Percentiles rank a stretch among this genome's conserved stretches.
Evolutionary conservation across 2,888 invertebrate genomes (phyloP).

Genomic region (Crepidodera aurea): DNA sequence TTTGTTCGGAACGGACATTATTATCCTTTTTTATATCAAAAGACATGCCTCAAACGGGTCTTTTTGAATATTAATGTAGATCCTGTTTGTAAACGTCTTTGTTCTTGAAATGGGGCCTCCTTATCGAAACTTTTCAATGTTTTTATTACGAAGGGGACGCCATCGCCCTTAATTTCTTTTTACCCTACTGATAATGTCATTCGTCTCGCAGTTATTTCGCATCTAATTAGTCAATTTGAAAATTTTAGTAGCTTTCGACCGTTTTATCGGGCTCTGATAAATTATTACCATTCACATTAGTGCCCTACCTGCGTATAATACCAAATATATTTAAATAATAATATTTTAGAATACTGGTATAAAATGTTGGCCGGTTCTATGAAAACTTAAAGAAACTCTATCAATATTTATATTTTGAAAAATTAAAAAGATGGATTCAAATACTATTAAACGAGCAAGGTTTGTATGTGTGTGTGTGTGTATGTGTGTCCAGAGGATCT

Average conservation of each 20-base stretch:
- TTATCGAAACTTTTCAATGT: constrained; percentile 58
- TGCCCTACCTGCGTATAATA: not conserved
- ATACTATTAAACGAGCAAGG: too few relatives aligned
- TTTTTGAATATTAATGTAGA: constrained; percentile 58
- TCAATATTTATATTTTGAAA: too few relatives aligned
- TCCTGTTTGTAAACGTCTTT: constrained; percentile 58
- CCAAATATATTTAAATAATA: too few relatives aligned
- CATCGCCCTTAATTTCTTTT: constrained; percentile 48
- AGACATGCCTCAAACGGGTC: constrained; percentile 51
- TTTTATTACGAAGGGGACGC: constrained; percentile 54
- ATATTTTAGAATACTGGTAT: too few relatives aligned
- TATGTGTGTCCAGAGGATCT: too few relatives aligned
- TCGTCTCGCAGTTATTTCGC: constrained; percentile 50
- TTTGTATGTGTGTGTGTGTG: too few relatives aligned
- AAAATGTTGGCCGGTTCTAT: too few relatives aligned
- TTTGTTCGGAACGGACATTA: constrained; percentile 56
- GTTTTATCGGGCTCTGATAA: constrained; percentile 32
- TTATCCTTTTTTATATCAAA: constrained; percentile 58
- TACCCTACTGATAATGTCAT: constrained; percentile 47
- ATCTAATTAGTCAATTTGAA: constrained; percentile 55
- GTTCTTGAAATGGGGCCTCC: constrained; percentile 57
- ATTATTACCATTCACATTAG: constrained; percentile 11
- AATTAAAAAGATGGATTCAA: too few relatives aligned
- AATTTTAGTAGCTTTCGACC: constrained; percentile 40
- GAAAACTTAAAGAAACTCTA: too few relatives aligned